A percentile compares a stretch with the other conserved stretches of the same genome.
Conservation (phyloP, 2,113 vertebrate species). For the Xiphophorus maculatus region DNA sequence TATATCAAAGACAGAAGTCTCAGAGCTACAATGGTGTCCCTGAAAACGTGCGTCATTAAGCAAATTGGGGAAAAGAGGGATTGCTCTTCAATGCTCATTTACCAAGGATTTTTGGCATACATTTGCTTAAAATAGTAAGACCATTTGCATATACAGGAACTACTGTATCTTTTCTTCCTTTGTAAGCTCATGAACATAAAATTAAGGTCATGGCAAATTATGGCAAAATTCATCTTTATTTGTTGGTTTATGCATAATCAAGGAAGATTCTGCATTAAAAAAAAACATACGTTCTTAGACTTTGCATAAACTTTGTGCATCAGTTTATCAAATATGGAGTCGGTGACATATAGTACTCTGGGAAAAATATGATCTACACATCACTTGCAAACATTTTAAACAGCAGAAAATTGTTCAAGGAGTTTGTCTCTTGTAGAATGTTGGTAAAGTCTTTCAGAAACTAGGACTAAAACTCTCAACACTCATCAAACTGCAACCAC, state of each 20-base stretch:
- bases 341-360: background rate
- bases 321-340: background rate
- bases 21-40: constrained; percentile 5
- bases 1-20: constrained; percentile 10
- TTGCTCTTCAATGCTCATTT: constrained; percentile 21
- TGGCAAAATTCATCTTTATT: background rate
- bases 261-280: background rate
- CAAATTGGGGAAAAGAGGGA: constrained; percentile 13
- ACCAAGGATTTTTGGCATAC: constrained; percentile 21
- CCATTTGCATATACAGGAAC: constrained; percentile 16
- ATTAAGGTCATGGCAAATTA: constrained; percentile 18
- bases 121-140: constrained; percentile 15
- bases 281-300: background rate
- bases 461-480: background rate
- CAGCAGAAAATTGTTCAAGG: background rate
- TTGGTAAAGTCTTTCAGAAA: background rate
- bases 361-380: background rate
- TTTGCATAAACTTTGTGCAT: background rate
- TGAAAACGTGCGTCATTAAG: constrained; percentile 16
- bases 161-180: constrained; percentile 4
- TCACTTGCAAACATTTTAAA: background rate
- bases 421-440: background rate
- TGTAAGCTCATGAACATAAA: constrained; percentile 13
- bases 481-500: background rate
- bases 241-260: background rate